A percentile compares a stretch with the other conserved stretches of the same genome.
These are phyloP conservation scores for Pemphredon lugubris DNA, from an alignment of 2,888 invertebrate species.

Conservation along the genomic window DNA sequence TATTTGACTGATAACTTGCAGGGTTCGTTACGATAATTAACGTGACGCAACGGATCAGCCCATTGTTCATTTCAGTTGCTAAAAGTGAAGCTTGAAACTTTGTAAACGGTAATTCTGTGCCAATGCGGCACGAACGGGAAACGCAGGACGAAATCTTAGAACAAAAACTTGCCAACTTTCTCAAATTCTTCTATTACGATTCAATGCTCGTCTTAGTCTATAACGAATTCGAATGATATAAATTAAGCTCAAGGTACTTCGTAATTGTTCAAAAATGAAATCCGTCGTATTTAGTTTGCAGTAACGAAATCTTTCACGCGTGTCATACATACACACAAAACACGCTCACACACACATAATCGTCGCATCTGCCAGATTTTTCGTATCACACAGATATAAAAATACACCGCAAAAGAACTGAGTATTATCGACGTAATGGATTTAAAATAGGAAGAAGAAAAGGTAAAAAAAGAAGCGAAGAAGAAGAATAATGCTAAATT, in stretches of 20 bases:
- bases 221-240: slow-evolving; percentile 17
- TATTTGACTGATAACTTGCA: slow-evolving; percentile 40
- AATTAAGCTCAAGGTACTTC: slow-evolving; percentile 44
- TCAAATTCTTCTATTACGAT: slow-evolving; percentile 15
- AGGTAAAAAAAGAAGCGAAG: neutral
- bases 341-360: slow-evolving; percentile 11
- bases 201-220: slow-evolving; percentile 10
- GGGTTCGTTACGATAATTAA: slow-evolving; percentile 23
- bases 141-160: too few species aligned
- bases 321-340: neutral
- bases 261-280: slow-evolving; percentile 12
- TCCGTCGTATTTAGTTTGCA: slow-evolving; percentile 29
- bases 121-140: neutral
- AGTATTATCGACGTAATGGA: slow-evolving; percentile 41
- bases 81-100: too few species aligned
- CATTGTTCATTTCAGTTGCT: too few species aligned
- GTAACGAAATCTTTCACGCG: slow-evolving; percentile 39
- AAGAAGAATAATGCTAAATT: slow-evolving; percentile 41
- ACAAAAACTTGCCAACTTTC: too few species aligned
- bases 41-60: too few species aligned
- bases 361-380: slow-evolving; percentile 32
- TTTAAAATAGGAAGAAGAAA: slow-evolving; percentile 23
- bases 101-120: neutral
- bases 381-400: slow-evolving; percentile 31
- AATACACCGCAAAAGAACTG: slow-evolving; percentile 42